Percentiles rank a stretch among this genome's conserved stretches.
phyloP scores from a whole-genome alignment of 2,113 vertebrate species.

The human region GRCh38 chr2:60504001-60504500 shows the following conservation, averaged over 20 bases:
- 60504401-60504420: conserved; percentile 48
- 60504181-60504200: neutral
- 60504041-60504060: neutral
- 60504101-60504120: neutral
- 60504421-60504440: conserved; percentile 35
- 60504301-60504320: neutral
- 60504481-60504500: conserved; percentile 49
- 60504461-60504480: neutral
- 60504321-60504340: neutral
- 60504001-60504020: neutral
- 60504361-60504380: neutral
- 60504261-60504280: neutral
- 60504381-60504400: neutral
- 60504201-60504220: neutral
- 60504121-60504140: neutral
- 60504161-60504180: neutral
- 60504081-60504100: neutral
- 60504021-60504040: neutral
- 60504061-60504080: neutral
- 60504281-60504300: neutral
- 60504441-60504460: conserved; percentile 20
- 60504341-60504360: neutral
- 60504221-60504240: neutral
- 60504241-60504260: neutral
- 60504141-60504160: neutral